These are phyloP conservation scores for Drosophila subsilvestris DNA, from an alignment of 2,888 invertebrate genomes.

Conservation along the genomic window DNA sequence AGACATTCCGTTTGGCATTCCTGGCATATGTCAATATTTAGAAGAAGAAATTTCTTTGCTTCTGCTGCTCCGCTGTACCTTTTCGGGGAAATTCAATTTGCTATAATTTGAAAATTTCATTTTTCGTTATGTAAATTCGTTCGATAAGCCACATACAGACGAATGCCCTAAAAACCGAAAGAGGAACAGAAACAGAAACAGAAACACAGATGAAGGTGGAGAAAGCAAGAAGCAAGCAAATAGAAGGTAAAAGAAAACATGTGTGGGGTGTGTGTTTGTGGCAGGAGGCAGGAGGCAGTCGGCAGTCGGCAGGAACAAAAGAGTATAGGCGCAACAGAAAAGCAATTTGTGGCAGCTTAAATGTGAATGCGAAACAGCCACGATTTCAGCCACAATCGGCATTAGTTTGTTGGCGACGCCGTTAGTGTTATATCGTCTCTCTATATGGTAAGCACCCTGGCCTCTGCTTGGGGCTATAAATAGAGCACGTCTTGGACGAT, in stretches of 20 bases:
- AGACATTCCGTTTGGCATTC: constrained; percentile 21
- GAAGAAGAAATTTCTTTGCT: not conserved
- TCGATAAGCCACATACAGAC: constrained; percentile 61
- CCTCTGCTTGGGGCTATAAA: constrained; percentile 24
- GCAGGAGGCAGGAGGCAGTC: constrained; percentile 3
- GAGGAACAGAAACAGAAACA: not conserved
- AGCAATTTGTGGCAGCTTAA: constrained; percentile 78
- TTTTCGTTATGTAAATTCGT: constrained; percentile 69
- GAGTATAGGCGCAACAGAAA: constrained; percentile 51
- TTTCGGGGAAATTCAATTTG: constrained; percentile 72
- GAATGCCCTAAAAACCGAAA: constrained; percentile 4
- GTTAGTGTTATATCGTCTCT: constrained; percentile 24
- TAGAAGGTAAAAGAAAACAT: constrained; percentile 9
- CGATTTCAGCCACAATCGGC: constrained; percentile 48
- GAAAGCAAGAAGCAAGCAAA: not conserved
- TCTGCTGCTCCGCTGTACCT: constrained; percentile 3
- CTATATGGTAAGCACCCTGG: constrained; percentile 8
- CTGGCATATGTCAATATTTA: constrained; percentile 47
- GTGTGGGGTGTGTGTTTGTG: constrained; percentile 27
- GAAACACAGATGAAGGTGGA: constrained; percentile 19
- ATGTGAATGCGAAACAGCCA: constrained; percentile 62
- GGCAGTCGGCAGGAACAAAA: constrained; percentile 3
- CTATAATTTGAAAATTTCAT: constrained; percentile 78
- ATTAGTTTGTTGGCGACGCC: constrained; percentile 20
- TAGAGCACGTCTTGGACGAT: constrained; percentile 57